Conservation (phyloP, 2,113 vertebrate species). For the Bubo bubo region DNA sequence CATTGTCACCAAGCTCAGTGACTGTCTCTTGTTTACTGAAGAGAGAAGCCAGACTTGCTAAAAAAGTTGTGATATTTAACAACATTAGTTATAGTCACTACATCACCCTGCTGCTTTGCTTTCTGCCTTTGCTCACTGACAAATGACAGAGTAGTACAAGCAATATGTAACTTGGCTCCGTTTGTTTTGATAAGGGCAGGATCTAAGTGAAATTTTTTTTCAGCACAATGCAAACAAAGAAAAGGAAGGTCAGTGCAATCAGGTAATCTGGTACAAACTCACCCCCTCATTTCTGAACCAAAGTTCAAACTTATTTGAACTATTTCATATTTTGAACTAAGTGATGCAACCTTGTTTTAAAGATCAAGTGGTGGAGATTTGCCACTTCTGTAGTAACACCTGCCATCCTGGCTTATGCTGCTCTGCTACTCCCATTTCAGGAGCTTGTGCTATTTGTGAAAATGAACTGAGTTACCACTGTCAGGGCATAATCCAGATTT, state of each 20-base stretch:
- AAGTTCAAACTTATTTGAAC: not conserved
- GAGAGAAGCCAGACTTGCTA: slow-evolving; percentile 48
- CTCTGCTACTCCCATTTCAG: not conserved
- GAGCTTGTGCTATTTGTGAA: not conserved
- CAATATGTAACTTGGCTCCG: not conserved
- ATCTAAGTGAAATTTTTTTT: not conserved
- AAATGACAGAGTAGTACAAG: slow-evolving; percentile 39
- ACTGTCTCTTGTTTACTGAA: slow-evolving; percentile 31
- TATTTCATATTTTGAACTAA: not conserved
- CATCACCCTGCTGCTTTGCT: slow-evolving; percentile 47
- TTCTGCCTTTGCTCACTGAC: slow-evolving; percentile 31
- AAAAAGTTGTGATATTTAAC: slow-evolving; percentile 59
- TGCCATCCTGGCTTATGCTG: not conserved
- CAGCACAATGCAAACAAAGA: not conserved
- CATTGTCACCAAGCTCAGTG: slow-evolving; percentile 27
- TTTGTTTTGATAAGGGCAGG: slow-evolving; percentile 15
- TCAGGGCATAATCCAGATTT: not conserved
- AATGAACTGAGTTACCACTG: not conserved
- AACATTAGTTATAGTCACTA: slow-evolving; percentile 47
- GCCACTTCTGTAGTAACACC: not conserved
- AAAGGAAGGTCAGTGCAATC: not conserved
- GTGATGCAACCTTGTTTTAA: not conserved
- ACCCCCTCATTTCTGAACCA: not conserved
- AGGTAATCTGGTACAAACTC: not conserved
- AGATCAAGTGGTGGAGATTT: not conserved